A percentile compares a stretch with the other conserved stretches of the same genome.
phyloP scores from a whole-genome alignment of 2,113 vertebrate genomes.

The Tachysurus fulvidraco region DNA sequence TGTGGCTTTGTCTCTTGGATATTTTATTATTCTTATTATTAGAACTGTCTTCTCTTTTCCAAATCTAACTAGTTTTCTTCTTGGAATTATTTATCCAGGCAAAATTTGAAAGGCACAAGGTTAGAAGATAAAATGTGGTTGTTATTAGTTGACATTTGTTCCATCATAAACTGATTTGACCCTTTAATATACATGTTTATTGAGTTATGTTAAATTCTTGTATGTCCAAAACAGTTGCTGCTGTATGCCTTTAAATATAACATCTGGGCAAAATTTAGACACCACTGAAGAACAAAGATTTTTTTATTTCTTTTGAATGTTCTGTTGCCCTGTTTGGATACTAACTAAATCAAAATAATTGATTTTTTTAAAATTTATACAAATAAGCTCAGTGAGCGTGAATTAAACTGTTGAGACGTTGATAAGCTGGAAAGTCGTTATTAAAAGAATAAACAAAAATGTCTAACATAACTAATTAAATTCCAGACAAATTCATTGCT shows the following conservation, averaged over 20 bases:
- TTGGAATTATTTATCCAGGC: background rate
- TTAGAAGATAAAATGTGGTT: background rate
- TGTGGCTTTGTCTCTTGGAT: background rate
- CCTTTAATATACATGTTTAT: background rate
- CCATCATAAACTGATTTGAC: background rate
- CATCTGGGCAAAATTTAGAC: background rate
- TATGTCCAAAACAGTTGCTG: background rate
- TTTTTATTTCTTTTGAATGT: background rate
- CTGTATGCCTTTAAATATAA: background rate
- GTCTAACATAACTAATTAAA: background rate
- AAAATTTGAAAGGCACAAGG: background rate
- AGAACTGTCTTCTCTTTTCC: background rate
- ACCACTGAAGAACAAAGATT: background rate
- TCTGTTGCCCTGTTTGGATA: background rate
- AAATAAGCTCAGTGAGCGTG: background rate
- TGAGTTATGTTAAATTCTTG: background rate
- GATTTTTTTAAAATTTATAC: background rate
- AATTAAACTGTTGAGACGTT: background rate
- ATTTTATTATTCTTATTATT: background rate
- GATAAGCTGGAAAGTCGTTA: background rate
- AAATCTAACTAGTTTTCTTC: background rate
- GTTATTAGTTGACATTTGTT: background rate
- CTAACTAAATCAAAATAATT: background rate
- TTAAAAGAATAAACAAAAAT: background rate
- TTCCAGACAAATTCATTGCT: background rate